phyloP scores from a whole-genome alignment of 2,113 vertebrate genomes.

The Athene cunicularia region DNA sequence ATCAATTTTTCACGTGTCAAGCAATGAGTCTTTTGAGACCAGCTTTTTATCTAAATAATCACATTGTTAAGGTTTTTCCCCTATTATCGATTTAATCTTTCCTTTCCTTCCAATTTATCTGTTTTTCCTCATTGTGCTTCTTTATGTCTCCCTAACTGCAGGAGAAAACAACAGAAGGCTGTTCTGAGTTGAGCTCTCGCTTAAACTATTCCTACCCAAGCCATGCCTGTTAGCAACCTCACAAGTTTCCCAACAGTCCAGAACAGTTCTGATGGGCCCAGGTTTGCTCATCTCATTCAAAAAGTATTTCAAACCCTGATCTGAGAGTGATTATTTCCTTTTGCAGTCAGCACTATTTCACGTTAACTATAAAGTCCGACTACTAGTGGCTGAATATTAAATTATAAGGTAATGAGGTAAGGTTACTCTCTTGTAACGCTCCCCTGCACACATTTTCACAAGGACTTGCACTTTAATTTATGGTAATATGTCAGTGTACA shows the following conservation, averaged over 20 bases:
- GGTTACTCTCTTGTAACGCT: fast-evolving
- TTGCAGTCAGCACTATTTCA: not conserved
- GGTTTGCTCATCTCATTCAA: not conserved
- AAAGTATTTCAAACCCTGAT: not conserved
- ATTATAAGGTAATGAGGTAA: fast-evolving
- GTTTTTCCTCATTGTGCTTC: not conserved
- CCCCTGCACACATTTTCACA: not conserved
- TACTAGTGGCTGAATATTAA: not conserved
- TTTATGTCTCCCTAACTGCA: not conserved
- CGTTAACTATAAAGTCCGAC: not conserved
- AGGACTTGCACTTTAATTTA: not conserved
- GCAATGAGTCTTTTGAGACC: not conserved
- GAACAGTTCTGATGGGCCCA: not conserved
- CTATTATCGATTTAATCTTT: not conserved
- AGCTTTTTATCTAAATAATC: constrained; percentile 7
- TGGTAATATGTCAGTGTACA: not conserved
- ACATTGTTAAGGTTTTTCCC: not conserved
- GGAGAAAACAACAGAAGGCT: not conserved
- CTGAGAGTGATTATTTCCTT: not conserved
- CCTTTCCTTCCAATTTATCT: not conserved
- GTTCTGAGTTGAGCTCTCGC: not conserved
- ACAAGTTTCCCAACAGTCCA: not conserved
- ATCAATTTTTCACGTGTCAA: constrained; percentile 1
- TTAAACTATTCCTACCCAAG: not conserved
- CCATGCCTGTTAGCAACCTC: not conserved